A percentile compares a stretch with the other conserved stretches of the same genome.
These are phyloP conservation scores for Drosophila subobscura DNA, from an alignment of 1,140 invertebrate species.

Conservation along the genomic window DNA sequence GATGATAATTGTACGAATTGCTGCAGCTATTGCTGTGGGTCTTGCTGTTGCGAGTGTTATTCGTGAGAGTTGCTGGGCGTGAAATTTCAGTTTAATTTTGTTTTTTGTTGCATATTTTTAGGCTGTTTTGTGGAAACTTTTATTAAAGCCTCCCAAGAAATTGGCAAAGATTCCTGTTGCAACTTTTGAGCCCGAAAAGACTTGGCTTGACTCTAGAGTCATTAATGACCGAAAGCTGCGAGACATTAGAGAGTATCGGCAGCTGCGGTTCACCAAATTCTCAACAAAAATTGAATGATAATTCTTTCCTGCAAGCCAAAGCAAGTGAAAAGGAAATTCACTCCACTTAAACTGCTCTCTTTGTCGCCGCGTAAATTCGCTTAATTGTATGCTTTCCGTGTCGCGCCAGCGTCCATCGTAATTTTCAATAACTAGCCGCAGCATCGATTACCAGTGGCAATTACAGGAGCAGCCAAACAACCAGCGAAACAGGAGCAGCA, in stretches of 20 bases:
- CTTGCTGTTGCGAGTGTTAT: constrained; percentile 21
- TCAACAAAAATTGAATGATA: no score
- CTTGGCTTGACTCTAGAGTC: no score
- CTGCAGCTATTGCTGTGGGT: constrained; percentile 9
- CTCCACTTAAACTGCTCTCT: neutral
- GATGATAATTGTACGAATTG: neutral
- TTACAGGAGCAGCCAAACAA: constrained; percentile 20
- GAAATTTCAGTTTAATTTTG: neutral
- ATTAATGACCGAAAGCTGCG: no score
- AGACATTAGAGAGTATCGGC: no score
- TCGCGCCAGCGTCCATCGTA: constrained; percentile 5
- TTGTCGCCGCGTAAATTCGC: constrained; percentile 1
- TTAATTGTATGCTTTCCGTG: constrained; percentile 4
- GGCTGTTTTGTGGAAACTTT: neutral
- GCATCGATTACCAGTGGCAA: constrained; percentile 60
- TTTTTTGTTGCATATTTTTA: neutral
- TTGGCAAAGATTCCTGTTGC: no score
- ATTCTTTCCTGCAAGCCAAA: no score
- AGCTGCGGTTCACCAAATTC: no score
- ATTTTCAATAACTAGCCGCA: constrained; percentile 35
- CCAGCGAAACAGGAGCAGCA: constrained; percentile 12
- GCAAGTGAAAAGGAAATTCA: neutral
- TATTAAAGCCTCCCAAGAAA: no score
- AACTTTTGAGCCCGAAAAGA: no score
- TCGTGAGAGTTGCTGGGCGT: neutral